Evolutionary conservation across 1,140 invertebrate species (phyloP), one percentile per base, ranked within the genome.

Genomic region (Elymnias hypermnestra): DNA sequence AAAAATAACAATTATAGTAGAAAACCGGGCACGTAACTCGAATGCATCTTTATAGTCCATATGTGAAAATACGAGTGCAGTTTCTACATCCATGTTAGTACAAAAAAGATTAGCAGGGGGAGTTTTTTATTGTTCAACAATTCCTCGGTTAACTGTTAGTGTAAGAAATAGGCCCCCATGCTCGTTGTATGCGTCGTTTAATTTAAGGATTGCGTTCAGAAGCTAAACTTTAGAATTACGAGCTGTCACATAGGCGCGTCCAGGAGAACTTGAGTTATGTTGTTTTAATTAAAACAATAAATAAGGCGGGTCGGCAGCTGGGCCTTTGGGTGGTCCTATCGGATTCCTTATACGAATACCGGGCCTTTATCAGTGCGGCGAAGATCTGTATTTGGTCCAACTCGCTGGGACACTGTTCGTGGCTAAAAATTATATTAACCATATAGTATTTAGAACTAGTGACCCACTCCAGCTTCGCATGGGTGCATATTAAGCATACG

Each of bases 271-370:
- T 69, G 71, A 78, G 69, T 77, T 79, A 75, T 79, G 69, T 71
- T 71, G 69, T 70, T 76, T 76, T 79, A 79, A 79, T 76, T 79
- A 76, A 75, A 71, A 70, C 67, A 72, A 71, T 76, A 78, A 75
- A 75, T 76, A 76, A 74, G 53, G 47, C 38, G 49, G 46, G 28
- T 48, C 57, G 57, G 53, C 57, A 57, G 57, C 46, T 57, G 50
- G 44, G 57, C 47, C 53, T 52, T 49, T 71, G 71, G 71, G 73
- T 73, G 67, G 67, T 74, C 70, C 45, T 40, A 38, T 44, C 51
- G 52, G 53, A 61, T 65, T 67, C 63, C 54, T 67, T 63, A 54
- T 68, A 60, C 55, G 40, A 63, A 74, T 70, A 62, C 63, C 58
- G n/a, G 48, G 52, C 33, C 47, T 49, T 71, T 72, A 73, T 71